A percentile compares a stretch with the other conserved stretches of the same genome.
phyloP scores from a whole-genome alignment of 2,113 vertebrate genomes.

The Bubo bubo region DNA sequence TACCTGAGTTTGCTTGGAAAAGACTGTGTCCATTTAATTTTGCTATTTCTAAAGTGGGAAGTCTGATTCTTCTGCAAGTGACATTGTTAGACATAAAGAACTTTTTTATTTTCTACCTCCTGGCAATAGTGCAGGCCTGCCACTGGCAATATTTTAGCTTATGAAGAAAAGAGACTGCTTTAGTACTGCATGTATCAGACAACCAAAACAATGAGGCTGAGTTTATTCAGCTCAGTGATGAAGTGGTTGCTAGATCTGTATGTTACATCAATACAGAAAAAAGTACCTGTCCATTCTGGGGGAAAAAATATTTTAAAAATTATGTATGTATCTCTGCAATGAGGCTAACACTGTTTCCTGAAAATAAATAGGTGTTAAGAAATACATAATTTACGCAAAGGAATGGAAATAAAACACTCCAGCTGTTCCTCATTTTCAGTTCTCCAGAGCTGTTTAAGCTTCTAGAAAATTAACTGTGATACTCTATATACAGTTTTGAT shows the following conservation, averaged over 20 bases:
- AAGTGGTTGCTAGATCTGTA: neutral
- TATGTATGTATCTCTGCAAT: neutral
- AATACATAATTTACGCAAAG: neutral
- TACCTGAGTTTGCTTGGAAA: neutral
- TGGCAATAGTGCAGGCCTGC: neutral
- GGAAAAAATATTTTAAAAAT: no score
- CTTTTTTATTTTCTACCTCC: neutral
- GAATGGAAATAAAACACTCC: neutral
- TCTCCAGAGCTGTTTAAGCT: neutral
- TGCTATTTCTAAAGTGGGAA: neutral
- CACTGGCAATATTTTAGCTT: neutral
- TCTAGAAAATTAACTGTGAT: neutral
- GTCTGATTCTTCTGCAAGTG: neutral
- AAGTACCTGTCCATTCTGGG: rapidly evolving
- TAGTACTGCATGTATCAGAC: neutral
- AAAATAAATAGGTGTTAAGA: neutral
- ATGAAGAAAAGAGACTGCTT: neutral
- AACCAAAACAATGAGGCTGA: neutral
- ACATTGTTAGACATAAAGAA: neutral
- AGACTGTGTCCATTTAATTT: neutral
- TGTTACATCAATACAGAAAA: neutral
- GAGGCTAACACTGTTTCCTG: neutral
- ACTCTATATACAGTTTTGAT: neutral
- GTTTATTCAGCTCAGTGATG: neutral
- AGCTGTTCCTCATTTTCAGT: neutral